Conservation (phyloP, 2,888 invertebrate genomes). For the Vesta saturnalis region DNA sequence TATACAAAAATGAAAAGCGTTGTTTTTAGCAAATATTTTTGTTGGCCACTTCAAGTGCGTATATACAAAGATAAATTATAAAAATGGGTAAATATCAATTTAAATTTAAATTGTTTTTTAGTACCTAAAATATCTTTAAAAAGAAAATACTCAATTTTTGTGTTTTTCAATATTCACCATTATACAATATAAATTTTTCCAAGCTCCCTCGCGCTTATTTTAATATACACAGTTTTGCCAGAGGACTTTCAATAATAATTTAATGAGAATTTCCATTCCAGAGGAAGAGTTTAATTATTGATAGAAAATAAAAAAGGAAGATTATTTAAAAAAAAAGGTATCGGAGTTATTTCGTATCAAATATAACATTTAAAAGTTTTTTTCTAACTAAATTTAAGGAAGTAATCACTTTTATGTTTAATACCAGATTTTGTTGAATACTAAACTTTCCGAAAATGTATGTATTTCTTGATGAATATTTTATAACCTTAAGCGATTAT, state of each 20-base stretch:
- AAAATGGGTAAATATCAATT: slow-evolving; percentile 3
- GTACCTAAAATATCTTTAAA: neutral
- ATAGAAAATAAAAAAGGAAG: neutral
- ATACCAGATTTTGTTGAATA: neutral
- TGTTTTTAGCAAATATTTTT: too few relatives aligned
- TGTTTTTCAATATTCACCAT: slow-evolving; percentile 1
- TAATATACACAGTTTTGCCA: neutral
- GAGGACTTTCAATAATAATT: slow-evolving; percentile 9
- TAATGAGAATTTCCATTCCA: slow-evolving; percentile 6
- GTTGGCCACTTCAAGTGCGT: too few relatives aligned
- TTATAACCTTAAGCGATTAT: neutral
- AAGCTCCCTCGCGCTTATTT: neutral
- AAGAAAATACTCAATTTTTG: slow-evolving; percentile 7
- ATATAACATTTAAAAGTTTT: neutral
- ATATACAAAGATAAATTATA: too few relatives aligned
- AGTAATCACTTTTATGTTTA: neutral
- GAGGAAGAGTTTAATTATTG: slow-evolving; percentile 4
- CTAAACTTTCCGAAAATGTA: neutral
- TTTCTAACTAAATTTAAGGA: neutral
- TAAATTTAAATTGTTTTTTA: slow-evolving; percentile 7
- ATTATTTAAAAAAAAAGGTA: neutral
- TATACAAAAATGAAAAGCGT: too few relatives aligned
- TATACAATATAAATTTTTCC: neutral
- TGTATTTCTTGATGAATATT: neutral
- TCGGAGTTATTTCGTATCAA: neutral